phyloP scores from a whole-genome alignment of 2,113 vertebrate species.

The Myxocyprinus asiaticus region DNA sequence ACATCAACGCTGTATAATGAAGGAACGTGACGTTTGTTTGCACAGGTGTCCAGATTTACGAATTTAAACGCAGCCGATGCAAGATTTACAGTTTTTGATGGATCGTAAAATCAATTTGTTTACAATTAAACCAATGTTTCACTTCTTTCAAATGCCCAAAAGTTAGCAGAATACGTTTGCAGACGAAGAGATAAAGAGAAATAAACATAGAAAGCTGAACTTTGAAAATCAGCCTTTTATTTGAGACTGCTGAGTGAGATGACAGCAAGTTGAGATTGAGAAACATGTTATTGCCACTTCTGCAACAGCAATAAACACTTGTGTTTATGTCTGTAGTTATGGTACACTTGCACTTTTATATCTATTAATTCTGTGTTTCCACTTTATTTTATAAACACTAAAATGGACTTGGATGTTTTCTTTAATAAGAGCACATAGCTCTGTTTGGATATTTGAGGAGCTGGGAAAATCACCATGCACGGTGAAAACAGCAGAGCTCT shows the following conservation, averaged over 20 bases:
- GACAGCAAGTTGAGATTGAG: not conserved
- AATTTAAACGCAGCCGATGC: not conserved
- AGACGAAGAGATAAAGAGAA: not conserved
- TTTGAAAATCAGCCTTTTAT: not conserved
- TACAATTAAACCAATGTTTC: not conserved
- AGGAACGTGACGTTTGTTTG: not conserved
- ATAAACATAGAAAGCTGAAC: no score
- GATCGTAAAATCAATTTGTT: not conserved
- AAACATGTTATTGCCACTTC: not conserved
- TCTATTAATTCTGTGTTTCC: no score
- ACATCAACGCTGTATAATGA: not conserved
- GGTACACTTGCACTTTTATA: not conserved
- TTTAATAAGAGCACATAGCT: slow-evolving; percentile 1
- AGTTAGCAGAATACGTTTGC: not conserved
- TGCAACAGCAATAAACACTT: slow-evolving; percentile 10
- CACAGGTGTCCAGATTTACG: not conserved
- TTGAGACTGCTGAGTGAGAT: not conserved
- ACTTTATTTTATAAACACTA: no score
- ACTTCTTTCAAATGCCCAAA: not conserved
- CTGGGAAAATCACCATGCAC: not conserved
- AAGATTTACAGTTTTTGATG: not conserved
- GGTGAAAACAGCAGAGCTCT: not conserved
- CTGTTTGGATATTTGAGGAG: not conserved
- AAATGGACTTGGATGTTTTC: not conserved
- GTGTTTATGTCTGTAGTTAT: slow-evolving; percentile 12